phyloP scores from a whole-genome alignment of 2,113 vertebrate genomes.

The Cichladusa arquata region DNA sequence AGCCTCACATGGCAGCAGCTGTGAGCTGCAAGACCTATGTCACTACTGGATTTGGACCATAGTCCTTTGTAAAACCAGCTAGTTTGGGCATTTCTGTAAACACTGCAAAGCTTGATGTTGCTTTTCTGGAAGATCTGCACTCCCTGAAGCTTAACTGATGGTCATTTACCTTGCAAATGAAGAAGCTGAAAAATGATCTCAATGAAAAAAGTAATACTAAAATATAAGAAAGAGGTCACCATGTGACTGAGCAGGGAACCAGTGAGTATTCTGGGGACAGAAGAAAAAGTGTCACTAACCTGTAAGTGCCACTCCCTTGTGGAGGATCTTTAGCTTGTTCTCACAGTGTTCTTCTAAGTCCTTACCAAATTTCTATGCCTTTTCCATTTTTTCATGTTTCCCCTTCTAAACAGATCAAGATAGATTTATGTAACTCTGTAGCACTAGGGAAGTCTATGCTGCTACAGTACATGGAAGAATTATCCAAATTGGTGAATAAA shows the following conservation, averaged over 20 bases:
- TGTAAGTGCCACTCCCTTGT: neutral
- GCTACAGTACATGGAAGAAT: neutral
- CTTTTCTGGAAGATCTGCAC: neutral
- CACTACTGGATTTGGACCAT: neutral
- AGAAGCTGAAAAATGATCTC: neutral
- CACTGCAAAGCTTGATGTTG: neutral
- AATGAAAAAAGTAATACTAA: neutral
- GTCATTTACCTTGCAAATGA: neutral
- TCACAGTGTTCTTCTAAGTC: neutral
- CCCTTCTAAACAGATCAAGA: neutral
- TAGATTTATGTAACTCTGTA: neutral
- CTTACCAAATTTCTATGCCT: neutral
- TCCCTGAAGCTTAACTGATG: neutral
- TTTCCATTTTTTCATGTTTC: neutral
- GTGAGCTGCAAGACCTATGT: neutral
- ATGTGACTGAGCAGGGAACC: neutral
- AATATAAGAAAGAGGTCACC: neutral
- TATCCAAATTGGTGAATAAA: slow-evolving; percentile 16
- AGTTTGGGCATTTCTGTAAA: neutral
- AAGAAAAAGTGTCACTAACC: neutral
- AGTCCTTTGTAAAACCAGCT: neutral
- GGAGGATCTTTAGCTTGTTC: neutral
- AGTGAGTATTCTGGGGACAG: neutral
- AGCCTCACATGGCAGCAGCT: neutral
- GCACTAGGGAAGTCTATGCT: neutral